Evolutionary conservation across 1,140 invertebrate genomes (phyloP).

Genomic region (Lasioglossum albipes): DNA sequence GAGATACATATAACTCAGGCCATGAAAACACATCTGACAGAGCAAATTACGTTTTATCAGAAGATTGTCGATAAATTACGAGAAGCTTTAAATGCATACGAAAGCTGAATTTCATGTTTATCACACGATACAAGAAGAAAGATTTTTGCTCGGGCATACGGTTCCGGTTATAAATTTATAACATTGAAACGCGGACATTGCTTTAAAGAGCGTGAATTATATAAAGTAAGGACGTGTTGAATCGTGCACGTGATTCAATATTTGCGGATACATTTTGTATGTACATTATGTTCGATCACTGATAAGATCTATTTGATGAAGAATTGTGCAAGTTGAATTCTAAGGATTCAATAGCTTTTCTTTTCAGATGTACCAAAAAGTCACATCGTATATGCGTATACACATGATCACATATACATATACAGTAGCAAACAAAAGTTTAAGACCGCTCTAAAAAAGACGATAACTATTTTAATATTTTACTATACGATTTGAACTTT

Average conservation of each 20-base stretch:
- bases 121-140: not conserved
- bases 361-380: constrained; percentile 27
- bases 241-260: not conserved
- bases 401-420: too few species aligned
- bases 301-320: not conserved
- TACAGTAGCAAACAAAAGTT: too few species aligned
- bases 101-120: constrained; percentile 63
- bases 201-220: constrained; percentile 6
- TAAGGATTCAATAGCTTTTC: constrained; percentile 25
- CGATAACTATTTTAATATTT: too few species aligned
- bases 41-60: constrained; percentile 96
- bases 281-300: constrained; percentile 7
- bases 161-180: not conserved
- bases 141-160: constrained; percentile 2
- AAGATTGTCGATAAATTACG: constrained; percentile 86
- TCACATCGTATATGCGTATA: not conserved
- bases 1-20: constrained; percentile 92
- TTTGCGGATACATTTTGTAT: not conserved
- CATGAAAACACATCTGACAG: constrained; percentile 91
- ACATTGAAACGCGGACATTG: constrained; percentile 8
- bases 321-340: not conserved
- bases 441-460: too few species aligned
- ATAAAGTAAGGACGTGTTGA: not conserved
- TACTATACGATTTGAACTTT: too few species aligned
- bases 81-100: constrained; percentile 81